These are phyloP conservation scores for Agapornis canus DNA, from an alignment of 2,797 vertebrate species.

Conservation along the genomic window DNA sequence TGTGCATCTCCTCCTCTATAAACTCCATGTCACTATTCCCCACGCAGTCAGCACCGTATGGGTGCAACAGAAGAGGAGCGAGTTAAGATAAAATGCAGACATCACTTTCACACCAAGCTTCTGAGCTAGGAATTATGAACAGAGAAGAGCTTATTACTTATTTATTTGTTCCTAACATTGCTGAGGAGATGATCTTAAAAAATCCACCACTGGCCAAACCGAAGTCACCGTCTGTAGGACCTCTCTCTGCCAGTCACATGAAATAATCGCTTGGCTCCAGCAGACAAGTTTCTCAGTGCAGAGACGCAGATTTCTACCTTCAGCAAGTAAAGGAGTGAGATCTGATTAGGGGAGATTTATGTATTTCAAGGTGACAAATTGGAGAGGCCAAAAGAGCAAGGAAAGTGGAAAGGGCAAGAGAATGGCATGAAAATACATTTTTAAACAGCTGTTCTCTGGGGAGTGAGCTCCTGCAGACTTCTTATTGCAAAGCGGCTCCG, in stretches of 20 bases:
- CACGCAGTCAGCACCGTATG: background rate
- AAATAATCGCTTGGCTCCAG: background rate
- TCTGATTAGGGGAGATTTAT: background rate
- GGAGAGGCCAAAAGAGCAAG: background rate
- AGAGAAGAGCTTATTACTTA: background rate
- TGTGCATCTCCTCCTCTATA: background rate
- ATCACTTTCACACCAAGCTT: background rate
- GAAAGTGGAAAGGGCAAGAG: background rate
- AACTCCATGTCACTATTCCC: background rate
- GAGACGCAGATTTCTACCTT: background rate
- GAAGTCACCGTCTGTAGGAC: background rate
- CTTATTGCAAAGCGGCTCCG: background rate
- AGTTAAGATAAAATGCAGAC: background rate
- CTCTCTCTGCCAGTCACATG: background rate
- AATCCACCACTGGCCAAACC: background rate
- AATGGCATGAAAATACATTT: background rate
- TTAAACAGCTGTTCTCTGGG: background rate
- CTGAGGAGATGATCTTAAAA: background rate
- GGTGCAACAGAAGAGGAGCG: background rate
- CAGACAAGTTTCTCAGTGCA: background rate
- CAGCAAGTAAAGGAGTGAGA: conserved; percentile 7
- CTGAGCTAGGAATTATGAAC: background rate
- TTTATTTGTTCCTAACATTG: background rate
- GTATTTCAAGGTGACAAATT: background rate
- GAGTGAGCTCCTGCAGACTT: background rate